Evolutionary conservation across 2,888 invertebrate species (phyloP).

Genomic region (Eristalis pertinax): DNA sequence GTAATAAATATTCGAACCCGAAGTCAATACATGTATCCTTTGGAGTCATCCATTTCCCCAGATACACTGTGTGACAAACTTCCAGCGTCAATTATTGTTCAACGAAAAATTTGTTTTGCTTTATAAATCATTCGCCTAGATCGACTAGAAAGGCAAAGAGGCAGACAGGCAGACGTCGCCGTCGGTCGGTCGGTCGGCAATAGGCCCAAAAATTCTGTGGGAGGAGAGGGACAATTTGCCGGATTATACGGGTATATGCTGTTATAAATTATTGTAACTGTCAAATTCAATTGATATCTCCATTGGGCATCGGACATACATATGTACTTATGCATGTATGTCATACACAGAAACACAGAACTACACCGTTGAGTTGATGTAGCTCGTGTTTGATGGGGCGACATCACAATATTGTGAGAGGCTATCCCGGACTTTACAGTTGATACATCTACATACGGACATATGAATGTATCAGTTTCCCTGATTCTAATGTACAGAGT

Average conservation of each 20-base stretch:
- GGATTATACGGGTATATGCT: conserved; percentile 53
- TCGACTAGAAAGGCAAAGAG: conserved; percentile 33
- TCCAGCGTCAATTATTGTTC: conserved; percentile 53
- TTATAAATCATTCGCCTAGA: conserved; percentile 62
- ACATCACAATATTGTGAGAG: conserved; percentile 58
- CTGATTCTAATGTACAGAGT: conserved; percentile 38
- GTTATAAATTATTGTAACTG: conserved; percentile 72
- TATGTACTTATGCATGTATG: conserved; percentile 37
- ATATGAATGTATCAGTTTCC: conserved; percentile 21
- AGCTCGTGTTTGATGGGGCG: conserved; percentile 51
- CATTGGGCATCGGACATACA: conserved; percentile 65
- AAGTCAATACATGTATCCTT: conserved; percentile 17
- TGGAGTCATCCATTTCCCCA: conserved; percentile 4
- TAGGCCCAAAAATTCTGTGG: conserved; percentile 15
- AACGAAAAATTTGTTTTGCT: conserved; percentile 49
- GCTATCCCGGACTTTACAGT: not conserved
- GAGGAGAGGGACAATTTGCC: conserved; percentile 47
- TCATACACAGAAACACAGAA: not conserved
- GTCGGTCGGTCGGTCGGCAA: conserved; percentile 4
- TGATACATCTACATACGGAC: not conserved
- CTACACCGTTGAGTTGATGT: conserved; percentile 37
- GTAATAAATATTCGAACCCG: conserved; percentile 19
- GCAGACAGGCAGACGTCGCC: conserved; percentile 50
- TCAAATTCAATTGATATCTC: conserved; percentile 72
- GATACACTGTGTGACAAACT: conserved; percentile 41